phyloP scores from a whole-genome alignment of 2,797 vertebrate genomes.

The Phoxinus dragarum region DNA sequence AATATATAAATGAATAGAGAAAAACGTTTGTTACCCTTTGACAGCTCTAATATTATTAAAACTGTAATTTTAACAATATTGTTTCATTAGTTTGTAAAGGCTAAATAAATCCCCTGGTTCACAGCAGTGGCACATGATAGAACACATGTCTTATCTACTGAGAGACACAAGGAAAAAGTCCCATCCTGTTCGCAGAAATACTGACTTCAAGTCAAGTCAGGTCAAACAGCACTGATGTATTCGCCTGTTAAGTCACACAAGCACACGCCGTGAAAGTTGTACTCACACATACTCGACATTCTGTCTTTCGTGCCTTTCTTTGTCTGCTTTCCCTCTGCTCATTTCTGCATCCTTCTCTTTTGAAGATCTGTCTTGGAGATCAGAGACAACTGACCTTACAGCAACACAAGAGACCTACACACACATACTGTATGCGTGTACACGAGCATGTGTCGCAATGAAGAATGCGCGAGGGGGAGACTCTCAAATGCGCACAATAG shows the following conservation, averaged over 20 bases:
- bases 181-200: neutral
- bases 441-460: neutral
- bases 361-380: conserved; percentile 31
- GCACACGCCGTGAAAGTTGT: conserved; percentile 56
- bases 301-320: conserved; percentile 69
- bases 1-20: neutral
- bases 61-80: neutral
- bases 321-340: conserved; percentile 59
- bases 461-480: conserved; percentile 65
- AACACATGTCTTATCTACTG: neutral
- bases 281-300: conserved; percentile 73
- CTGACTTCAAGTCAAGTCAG: conserved; percentile 23
- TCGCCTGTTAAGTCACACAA: neutral
- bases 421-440: conserved; percentile 15
- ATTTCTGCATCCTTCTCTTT: conserved; percentile 38
- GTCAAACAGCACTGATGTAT: conserved; percentile 6
- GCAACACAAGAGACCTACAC: conserved; percentile 13
- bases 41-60: neutral
- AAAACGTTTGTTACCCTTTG: neutral
- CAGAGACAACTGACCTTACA: conserved; percentile 44
- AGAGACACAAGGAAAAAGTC: conserved; percentile 6
- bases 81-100: neutral
- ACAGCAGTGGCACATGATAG: neutral
- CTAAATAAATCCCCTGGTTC: neutral
- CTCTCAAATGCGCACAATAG: conserved; percentile 72